Evolutionary conservation across 2,113 vertebrate species (phyloP), one percentile per base, ranked within the genome.

Genomic region (Rostratula benghalensis): DNA sequence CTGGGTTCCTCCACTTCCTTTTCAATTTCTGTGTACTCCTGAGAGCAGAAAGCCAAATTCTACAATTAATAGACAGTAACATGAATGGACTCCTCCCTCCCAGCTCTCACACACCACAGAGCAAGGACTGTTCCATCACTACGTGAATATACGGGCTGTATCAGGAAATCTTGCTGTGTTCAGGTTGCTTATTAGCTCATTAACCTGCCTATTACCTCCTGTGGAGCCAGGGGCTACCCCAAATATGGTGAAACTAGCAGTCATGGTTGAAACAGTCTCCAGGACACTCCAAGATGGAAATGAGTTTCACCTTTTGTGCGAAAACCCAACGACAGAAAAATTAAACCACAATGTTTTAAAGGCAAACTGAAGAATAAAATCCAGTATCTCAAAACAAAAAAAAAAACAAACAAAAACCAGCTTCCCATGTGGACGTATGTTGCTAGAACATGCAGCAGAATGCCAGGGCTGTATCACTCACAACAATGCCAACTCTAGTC

Each of bases 11-110:
- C 70, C 21, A 98, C 86, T 92, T 98, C 93, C 37, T 92, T 93
- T 69, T 98, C 61, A 0, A 83, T 33, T 48, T 90, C 94, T 4
- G 28, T 69, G 78, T 96, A 98, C 7, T 91, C 95, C 98, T 98
- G 89, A 13, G 9, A 35, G 77, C 27, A 81, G 74, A 65, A 83
- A 61, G 70, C 3, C 51, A 31, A 63, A 90, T 23, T 12, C 10
- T 11, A 41, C 45, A 41, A 13, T 94, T 77, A 94, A 37, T 15
- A 91, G 59, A 25, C 33, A 65, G 27, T 48, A 25, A 50, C 27
- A 53, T 10, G 13, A 69, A 69, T 8, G 11, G 53, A 73, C 21
- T 78, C 17, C 68, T 71, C 45, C 28, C 11, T 73, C 20, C 56
- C 69, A 85, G n/a, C 13, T 68, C 30, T 45, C 53, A 39, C 10